Conservation (phyloP, 2,888 invertebrate genomes). For the Aspidapion aeneum region DNA sequence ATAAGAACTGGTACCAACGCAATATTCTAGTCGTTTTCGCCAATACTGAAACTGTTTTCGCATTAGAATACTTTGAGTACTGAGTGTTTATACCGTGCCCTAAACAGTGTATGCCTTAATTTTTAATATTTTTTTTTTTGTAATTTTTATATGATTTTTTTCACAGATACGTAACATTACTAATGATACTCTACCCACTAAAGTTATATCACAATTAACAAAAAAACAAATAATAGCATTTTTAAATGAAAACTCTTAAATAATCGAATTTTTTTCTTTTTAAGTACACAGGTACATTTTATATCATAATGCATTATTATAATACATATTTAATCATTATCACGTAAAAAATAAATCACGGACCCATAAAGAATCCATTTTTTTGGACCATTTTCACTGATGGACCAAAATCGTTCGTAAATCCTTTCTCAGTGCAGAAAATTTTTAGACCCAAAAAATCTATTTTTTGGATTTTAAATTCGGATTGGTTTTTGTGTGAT, state of each 20-base stretch:
- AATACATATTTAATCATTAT: slow-evolving; percentile 32
- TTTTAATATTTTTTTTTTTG: slow-evolving; percentile 5
- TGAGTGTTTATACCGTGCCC: neutral
- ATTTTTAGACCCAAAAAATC: neutral
- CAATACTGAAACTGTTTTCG: neutral
- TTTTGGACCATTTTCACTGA: slow-evolving; percentile 22
- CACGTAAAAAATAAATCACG: slow-evolving; percentile 31
- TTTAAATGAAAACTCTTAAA: slow-evolving; percentile 2
- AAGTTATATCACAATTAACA: slow-evolving; percentile 21
- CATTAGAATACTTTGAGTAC: neutral
- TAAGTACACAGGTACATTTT: slow-evolving; percentile 41
- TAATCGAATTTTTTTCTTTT: slow-evolving; percentile 16
- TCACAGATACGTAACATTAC: slow-evolving; percentile 9
- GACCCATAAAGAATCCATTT: slow-evolving; percentile 26
- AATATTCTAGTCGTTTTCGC: neutral
- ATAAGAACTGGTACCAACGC: neutral
- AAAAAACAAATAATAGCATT: slow-evolving; percentile 7
- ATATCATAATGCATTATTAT: slow-evolving; percentile 39
- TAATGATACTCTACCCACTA: slow-evolving; percentile 15
- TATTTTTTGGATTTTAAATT: neutral
- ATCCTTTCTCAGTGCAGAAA: neutral
- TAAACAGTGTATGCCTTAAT: neutral
- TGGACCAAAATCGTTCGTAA: slow-evolving; percentile 27
- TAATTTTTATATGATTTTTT: slow-evolving; percentile 8
- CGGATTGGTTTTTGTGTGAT: neutral